Percentiles rank a stretch among this genome's conserved stretches.
These are phyloP conservation scores for Stenopsyche tienmushanensis DNA, from an alignment of 1,140 invertebrate genomes.

Conservation along the genomic window DNA sequence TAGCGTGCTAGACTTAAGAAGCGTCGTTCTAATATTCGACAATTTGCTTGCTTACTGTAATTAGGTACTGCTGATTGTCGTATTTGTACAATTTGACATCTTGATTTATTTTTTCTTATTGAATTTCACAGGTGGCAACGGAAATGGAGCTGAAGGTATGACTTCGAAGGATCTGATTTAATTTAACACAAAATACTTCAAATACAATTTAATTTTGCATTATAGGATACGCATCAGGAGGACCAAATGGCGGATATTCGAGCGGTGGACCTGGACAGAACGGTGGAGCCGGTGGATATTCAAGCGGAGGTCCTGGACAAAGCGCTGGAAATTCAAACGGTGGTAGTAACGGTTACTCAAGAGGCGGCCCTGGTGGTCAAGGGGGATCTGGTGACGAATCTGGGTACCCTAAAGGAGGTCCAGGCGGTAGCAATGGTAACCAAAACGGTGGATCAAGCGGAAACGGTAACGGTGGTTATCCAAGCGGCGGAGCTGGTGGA, in stretches of 20 bases:
- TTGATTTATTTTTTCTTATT: no score
- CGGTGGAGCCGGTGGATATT: constrained; percentile 44
- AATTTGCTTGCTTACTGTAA: constrained; percentile 39
- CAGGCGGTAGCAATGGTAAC: constrained; percentile 30
- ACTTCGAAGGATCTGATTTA: no score
- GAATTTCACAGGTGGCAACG: constrained; percentile 35
- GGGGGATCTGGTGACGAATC: constrained; percentile 29
- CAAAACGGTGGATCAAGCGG: constrained; percentile 38
- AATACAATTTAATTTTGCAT: constrained; percentile 5
- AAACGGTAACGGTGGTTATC: constrained; percentile 25
- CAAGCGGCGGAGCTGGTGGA: constrained; percentile 39
- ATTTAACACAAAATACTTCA: no score
- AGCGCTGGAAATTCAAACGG: constrained; percentile 33
- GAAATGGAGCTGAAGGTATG: constrained; percentile 33
- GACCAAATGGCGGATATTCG: constrained; percentile 43
- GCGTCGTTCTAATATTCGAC: constrained; percentile 37
- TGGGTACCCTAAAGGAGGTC: constrained; percentile 41
- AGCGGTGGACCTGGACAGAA: constrained; percentile 32
- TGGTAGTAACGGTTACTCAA: constrained; percentile 32
- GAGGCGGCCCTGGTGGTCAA: constrained; percentile 20
- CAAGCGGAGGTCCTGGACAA: constrained; percentile 45
- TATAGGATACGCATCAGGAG: constrained; percentile 40
- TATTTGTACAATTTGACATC: no score
- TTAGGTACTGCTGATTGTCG: no score
- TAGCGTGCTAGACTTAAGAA: constrained; percentile 13